Percentiles rank a stretch among this genome's conserved stretches.
Conservation (phyloP, 2,113 vertebrate genomes). For the Acanthochromis polyacanthus region DNA sequence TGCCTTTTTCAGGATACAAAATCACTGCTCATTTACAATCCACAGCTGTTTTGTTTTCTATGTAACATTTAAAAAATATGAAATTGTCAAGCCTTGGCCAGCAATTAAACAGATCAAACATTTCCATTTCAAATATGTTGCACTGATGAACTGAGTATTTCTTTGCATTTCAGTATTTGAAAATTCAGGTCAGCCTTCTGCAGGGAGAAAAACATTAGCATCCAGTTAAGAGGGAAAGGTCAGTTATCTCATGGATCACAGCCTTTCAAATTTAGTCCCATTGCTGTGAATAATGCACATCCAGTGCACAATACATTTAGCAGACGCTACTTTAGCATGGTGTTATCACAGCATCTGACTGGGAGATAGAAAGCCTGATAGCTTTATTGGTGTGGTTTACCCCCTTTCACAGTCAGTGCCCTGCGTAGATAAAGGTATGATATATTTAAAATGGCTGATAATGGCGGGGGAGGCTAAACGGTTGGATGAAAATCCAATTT, state of each 20-base stretch:
- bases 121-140: slow-evolving; percentile 20
- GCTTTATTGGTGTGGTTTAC: slow-evolving; percentile 57
- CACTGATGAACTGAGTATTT: background rate
- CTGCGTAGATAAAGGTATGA: slow-evolving; percentile 62
- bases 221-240: slow-evolving; percentile 71
- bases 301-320: slow-evolving; percentile 57
- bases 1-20: no score
- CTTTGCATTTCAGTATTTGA: slow-evolving; percentile 36
- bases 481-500: slow-evolving; percentile 80
- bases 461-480: slow-evolving; percentile 66
- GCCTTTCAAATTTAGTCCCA: slow-evolving; percentile 71
- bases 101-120: background rate
- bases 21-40: no score
- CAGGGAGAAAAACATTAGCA: slow-evolving; percentile 45
- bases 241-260: slow-evolving; percentile 77
- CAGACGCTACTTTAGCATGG: slow-evolving; percentile 43
- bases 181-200: slow-evolving; percentile 59
- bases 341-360: slow-evolving; percentile 59
- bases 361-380: slow-evolving; percentile 46
- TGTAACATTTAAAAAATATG: background rate
- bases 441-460: slow-evolving; percentile 71
- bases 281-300: slow-evolving; percentile 71
- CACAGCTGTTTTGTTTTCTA: background rate
- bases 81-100: background rate
- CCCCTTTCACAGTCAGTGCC: slow-evolving; percentile 43